Conservation (phyloP, 2,113 vertebrate genomes). For the Daphoenositta chrysoptera region DNA sequence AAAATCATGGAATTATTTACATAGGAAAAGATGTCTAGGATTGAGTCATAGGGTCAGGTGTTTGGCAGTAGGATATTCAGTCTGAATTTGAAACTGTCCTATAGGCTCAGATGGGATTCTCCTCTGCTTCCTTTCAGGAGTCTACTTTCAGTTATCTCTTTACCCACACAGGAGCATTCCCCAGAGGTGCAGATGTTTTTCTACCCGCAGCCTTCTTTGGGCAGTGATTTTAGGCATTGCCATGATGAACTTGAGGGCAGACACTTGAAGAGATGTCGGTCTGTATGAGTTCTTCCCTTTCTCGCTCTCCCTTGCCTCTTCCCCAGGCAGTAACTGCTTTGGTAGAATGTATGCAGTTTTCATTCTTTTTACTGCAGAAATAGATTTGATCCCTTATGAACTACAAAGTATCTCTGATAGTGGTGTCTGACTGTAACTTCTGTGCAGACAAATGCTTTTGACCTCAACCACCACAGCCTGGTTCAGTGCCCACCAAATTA, state of each 20-base stretch:
- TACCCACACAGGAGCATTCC: neutral
- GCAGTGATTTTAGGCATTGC: neutral
- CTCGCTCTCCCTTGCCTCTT: neutral
- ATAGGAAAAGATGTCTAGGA: neutral
- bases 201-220: rapidly evolving
- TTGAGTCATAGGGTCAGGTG: neutral
- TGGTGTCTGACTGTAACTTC: neutral
- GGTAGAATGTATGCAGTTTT: neutral
- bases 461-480: neutral
- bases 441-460: neutral
- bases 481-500: neutral
- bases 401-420: neutral
- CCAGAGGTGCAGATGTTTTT: neutral
- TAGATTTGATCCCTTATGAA: neutral
- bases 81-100: neutral
- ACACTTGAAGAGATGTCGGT: neutral
- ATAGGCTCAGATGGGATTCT: neutral
- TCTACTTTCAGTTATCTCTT: neutral
- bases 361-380: neutral
- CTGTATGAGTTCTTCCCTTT: neutral
- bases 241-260: neutral
- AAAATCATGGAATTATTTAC: neutral
- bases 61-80: neutral
- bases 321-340: neutral
- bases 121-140: neutral